Base-by-base conservation (phyloP, 2,113 vertebrate species). In the Mustelus asterias region DNA sequence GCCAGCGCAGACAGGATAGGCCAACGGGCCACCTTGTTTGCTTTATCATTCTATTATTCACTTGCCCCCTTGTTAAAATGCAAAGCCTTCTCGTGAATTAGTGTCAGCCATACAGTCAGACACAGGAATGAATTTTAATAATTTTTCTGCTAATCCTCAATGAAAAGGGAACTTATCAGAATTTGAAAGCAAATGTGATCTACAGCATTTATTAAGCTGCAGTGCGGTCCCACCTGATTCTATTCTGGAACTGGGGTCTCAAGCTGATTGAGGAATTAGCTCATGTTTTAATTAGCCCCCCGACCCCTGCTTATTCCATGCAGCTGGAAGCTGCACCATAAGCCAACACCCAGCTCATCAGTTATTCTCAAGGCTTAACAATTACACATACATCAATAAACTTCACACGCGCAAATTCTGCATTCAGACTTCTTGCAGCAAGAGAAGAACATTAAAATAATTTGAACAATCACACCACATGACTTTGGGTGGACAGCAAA, bases 361-460 rank as follows among this genome's bases (percentile, higher is more conserved):
- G 18, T 94, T 33, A 94, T 94, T 48, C 67, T 41, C 63, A 94
- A 13, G 18, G n/a, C 48, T 18, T 16, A 63, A 48, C 24, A 94
- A 41, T 69, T 14, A n/a, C 58, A 90, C 7, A 41, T 72, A 26
- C 11, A 70, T 48, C 65, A 72, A 48, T 72, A 70, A 41, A 94
- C 26, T 94, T 95, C 67, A 72, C 37, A n/a, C 33, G 18, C 1
- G 11, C 29, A 5, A 33, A 29, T 72, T 95, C 67, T 33, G 67
- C 29, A 24, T 76, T 70, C 93, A 95, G 24, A 95, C 14, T 72
- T 95, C 93, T 72, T 76, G 94, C 94, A 95, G 72, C 37, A 65
- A 93, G 69, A 37, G 10, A 95, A 72, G 18, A 72, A 48, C 14
- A 48, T 95, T 48, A 26, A 92, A 29, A 22, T 18, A 92, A n/a